Evolutionary conservation across 2,888 invertebrate species (phyloP).

Genomic region (Galerucella nymphaeae): DNA sequence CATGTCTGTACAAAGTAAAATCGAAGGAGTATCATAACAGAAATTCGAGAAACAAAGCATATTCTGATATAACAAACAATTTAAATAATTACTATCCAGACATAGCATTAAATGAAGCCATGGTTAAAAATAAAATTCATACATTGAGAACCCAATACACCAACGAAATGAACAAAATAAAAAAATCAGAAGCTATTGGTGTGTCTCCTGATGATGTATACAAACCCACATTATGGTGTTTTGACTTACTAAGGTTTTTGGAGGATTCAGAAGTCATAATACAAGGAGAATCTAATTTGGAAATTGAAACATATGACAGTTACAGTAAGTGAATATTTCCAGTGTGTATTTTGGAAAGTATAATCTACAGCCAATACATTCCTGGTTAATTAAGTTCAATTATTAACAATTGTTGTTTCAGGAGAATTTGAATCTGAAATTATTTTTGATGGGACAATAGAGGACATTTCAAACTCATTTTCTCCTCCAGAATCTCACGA

Average conservation of each 20-base stretch:
- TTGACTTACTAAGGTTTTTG: too few relatives aligned
- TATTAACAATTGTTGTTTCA: too few relatives aligned
- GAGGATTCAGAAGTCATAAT: too few relatives aligned
- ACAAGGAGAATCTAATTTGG: too few relatives aligned
- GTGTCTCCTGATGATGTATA: neutral
- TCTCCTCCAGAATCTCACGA: neutral
- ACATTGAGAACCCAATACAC: neutral
- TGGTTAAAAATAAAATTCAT: neutral
- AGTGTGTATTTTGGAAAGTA: too few relatives aligned
- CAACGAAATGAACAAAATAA: slow-evolving; percentile 5
- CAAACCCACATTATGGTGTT: neutral
- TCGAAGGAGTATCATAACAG: slow-evolving; percentile 4
- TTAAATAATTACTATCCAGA: neutral
- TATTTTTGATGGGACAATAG: too few relatives aligned
- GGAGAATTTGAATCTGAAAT: neutral
- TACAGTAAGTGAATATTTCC: too few relatives aligned
- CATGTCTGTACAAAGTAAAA: neutral
- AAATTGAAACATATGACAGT: too few relatives aligned
- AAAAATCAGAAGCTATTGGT: slow-evolving; percentile 7
- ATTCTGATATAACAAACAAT: too few relatives aligned
- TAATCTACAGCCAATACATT: too few relatives aligned
- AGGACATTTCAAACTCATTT: neutral
- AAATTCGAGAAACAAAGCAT: slow-evolving; percentile 4
- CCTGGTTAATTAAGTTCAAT: too few relatives aligned
- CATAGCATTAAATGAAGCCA: neutral